Conservation (phyloP, 1,140 invertebrate species). For the Listronotus bonariensis region DNA sequence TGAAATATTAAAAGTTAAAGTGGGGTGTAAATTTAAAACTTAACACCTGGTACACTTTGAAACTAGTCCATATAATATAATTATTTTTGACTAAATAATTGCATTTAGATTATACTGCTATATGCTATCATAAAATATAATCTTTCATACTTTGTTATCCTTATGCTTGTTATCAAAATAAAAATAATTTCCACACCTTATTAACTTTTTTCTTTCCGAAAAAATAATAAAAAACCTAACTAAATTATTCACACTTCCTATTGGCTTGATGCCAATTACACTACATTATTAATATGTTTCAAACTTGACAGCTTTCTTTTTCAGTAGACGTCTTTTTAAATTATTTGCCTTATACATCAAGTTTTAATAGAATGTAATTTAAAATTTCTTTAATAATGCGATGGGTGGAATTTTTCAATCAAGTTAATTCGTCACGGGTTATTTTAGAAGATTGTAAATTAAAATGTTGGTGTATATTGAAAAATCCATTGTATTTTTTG, state of each 20-base stretch:
- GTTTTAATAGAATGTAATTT: slow-evolving; percentile 16
- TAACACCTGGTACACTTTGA: no score
- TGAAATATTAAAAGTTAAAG: no score
- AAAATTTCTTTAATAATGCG: slow-evolving; percentile 16
- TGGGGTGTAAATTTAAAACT: no score
- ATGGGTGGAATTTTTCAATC: slow-evolving; percentile 16
- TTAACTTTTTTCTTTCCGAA: slow-evolving; percentile 6
- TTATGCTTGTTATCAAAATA: not conserved
- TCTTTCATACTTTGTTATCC: no score
- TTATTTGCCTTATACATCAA: slow-evolving; percentile 17
- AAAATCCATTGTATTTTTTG: slow-evolving; percentile 6
- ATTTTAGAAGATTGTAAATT: not conserved
- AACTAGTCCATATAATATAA: no score
- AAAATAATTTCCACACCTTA: slow-evolving; percentile 19
- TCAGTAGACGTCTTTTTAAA: slow-evolving; percentile 12
- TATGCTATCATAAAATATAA: no score
- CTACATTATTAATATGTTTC: slow-evolving; percentile 29
- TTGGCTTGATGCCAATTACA: slow-evolving; percentile 30
- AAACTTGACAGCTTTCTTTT: slow-evolving; percentile 23
- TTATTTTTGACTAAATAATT: no score
- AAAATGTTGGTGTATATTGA: slow-evolving; percentile 4
- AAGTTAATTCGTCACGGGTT: slow-evolving; percentile 5
- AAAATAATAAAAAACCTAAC: slow-evolving; percentile 20
- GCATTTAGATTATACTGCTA: no score
- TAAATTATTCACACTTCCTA: slow-evolving; percentile 28